These are phyloP conservation scores for Sporophila hypoxantha DNA, from an alignment of 2,113 vertebrate genomes.

Conservation along the genomic window DNA sequence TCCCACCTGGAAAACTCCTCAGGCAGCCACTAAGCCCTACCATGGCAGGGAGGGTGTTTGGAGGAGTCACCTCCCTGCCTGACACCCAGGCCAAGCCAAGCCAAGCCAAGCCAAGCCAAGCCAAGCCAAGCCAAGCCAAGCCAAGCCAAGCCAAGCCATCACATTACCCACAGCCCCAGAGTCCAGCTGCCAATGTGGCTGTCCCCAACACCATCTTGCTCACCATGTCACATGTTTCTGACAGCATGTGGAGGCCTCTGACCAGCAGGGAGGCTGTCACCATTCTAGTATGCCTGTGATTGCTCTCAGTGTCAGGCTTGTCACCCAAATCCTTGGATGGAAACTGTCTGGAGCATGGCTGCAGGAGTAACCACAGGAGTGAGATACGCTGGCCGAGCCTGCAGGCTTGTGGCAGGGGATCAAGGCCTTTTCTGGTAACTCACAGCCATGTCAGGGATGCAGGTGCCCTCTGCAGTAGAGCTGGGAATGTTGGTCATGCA, in stretches of 20 bases:
- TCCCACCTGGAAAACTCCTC: not conserved
- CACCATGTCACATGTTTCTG: not conserved
- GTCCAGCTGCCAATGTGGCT: not conserved
- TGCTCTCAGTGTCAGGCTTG: not conserved
- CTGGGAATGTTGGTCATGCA: not conserved
- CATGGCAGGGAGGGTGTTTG: not conserved
- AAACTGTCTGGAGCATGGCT: not conserved
- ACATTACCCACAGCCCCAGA: no score
- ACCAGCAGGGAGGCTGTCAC: not conserved
- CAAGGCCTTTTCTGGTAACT: not conserved
- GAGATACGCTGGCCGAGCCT: not conserved
- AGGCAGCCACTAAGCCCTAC: not conserved
- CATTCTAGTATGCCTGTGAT: not conserved
- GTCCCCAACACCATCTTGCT: not conserved
- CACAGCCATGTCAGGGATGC: not conserved
- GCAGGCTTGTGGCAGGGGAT: fast-evolving
- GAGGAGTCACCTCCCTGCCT: not conserved
- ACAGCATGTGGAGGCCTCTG: not conserved
- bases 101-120: not conserved
- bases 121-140: not conserved
- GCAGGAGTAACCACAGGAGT: not conserved
- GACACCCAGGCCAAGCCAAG: not conserved
- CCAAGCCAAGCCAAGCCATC: not conserved
- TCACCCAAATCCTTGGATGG: not conserved
- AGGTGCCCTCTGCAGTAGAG: not conserved